Base-by-base conservation (phyloP, 1,140 invertebrate species). In the Gryon sp. region DNA sequence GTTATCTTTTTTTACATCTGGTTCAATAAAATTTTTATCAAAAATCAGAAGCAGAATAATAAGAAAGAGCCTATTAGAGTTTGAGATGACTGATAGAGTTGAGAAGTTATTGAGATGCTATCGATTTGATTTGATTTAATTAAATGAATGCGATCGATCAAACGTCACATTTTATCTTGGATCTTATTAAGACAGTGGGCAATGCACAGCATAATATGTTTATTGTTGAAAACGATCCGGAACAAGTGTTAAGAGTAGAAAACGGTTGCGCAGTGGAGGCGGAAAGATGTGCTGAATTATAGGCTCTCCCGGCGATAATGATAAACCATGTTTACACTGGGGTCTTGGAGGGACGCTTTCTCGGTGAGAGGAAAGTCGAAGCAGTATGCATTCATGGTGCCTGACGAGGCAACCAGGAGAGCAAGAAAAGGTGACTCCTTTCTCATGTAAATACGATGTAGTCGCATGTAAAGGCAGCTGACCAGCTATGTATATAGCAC, bases 401-500 rank as follows among this genome's bases (percentile, higher is more conserved):
- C 52, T 12, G 9, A 43, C 19, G 53, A 52, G 46, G 12, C 43
- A 76, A 66, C 43, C 32, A 38, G 70, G 38, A 41, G 76, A 77
- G 68, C 57, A 69, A 62, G 72, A 75, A 66, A 82, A 76, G 72
- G 70, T 82, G 86, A 88, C 83, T 88, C 79, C 85, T 89, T 89
- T 87, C 84, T 87, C 84, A 89, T 89, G 87, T 89, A 89, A 89
- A 89, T 89, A 88, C 83, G 84, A 83, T 88, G 86, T 88, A 86
- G 85, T 80, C 77, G 73, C 82, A 82, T 87, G 86, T 87, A 87
- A 88, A 87, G 82, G 79, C 85, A 83, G 76, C 82, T 84, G 85
- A 85, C 85, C 83, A 80, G 75, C 79, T 79, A 78, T 81, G 80
- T 83, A 83, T 82, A 80, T 79, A 82, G 85, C 74, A 88, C 84